These are phyloP conservation scores for Amphipyra tragopoginis DNA, from an alignment of 2,888 invertebrate species.

Conservation along the genomic window DNA sequence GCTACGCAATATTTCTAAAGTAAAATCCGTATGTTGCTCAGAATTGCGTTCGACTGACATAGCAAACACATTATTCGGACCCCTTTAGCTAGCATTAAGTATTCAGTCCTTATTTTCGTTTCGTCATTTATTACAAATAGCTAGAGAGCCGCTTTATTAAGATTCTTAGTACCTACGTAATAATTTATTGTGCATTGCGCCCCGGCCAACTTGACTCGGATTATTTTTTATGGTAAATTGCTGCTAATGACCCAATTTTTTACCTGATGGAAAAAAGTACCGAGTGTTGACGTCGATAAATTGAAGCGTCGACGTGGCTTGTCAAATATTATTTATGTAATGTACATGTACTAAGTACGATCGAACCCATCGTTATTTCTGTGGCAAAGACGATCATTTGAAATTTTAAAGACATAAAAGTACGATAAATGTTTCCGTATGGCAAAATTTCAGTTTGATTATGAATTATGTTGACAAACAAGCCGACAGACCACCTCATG, in stretches of 20 bases:
- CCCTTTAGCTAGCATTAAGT: conserved; percentile 74
- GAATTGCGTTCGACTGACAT: conserved; percentile 51
- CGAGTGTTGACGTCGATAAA: not conserved
- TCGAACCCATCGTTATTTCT: no score
- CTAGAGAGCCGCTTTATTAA: conserved; percentile 82
- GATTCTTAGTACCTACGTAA: conserved; percentile 80
- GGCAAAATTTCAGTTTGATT: no score
- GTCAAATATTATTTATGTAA: no score
- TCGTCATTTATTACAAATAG: conserved; percentile 86
- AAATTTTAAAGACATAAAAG: no score
- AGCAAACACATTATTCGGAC: conserved; percentile 61
- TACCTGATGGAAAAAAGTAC: conserved; percentile 19
- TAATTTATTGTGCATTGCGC: conserved; percentile 61
- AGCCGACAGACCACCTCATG: no score
- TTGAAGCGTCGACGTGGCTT: no score
- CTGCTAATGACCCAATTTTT: conserved; percentile 26
- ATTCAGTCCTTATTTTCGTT: conserved; percentile 84
- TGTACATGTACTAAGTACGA: no score
- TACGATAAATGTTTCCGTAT: no score
- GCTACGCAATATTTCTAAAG: conserved; percentile 59
- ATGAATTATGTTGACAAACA: no score
- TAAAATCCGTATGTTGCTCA: conserved; percentile 53
- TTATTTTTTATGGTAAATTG: conserved; percentile 68
- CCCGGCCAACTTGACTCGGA: conserved; percentile 72
- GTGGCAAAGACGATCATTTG: no score